Conservation (phyloP, 2,113 vertebrate genomes). For the Odontesthes bonariensis region DNA sequence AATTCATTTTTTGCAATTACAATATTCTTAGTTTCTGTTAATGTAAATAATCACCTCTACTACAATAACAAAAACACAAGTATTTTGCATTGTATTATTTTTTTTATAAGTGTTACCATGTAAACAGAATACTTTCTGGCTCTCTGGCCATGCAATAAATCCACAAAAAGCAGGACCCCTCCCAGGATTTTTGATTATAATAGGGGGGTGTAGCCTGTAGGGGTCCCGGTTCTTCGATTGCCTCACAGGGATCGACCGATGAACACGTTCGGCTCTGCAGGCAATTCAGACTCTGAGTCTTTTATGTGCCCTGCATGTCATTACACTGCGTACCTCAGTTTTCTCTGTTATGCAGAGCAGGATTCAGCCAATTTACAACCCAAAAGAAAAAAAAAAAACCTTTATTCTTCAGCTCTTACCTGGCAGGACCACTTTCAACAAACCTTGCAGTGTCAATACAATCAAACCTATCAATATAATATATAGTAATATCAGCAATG, state of each 20-base stretch:
- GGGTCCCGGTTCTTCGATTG: background rate
- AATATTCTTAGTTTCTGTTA: too few species aligned
- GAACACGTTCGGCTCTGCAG: conserved; percentile 15
- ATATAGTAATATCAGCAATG: background rate
- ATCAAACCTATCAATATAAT: background rate
- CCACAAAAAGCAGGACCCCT: conserved; percentile 14
- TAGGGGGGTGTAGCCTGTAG: conserved; percentile 18
- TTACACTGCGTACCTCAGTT: background rate
- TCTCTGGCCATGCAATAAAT: conserved; percentile 6
- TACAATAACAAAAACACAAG: background rate
- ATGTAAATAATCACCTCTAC: background rate
- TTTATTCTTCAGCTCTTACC: background rate
- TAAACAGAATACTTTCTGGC: conserved; percentile 11
- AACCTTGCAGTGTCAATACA: conserved; percentile 6
- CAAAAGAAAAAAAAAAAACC: background rate
- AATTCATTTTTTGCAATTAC: too few species aligned
- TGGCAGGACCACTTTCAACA: background rate
- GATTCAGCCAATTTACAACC: background rate
- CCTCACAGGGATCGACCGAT: conserved; percentile 26
- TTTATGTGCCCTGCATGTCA: conserved; percentile 28
- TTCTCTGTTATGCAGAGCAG: background rate
- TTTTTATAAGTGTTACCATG: conserved; percentile 14
- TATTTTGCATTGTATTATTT: background rate
- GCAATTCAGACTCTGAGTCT: conserved; percentile 17
- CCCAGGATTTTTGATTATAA: conserved; percentile 37